A percentile compares a stretch with the other conserved stretches of the same genome.
Conservation (phyloP, 1,140 invertebrate species). For the Microplitis mediator region DNA sequence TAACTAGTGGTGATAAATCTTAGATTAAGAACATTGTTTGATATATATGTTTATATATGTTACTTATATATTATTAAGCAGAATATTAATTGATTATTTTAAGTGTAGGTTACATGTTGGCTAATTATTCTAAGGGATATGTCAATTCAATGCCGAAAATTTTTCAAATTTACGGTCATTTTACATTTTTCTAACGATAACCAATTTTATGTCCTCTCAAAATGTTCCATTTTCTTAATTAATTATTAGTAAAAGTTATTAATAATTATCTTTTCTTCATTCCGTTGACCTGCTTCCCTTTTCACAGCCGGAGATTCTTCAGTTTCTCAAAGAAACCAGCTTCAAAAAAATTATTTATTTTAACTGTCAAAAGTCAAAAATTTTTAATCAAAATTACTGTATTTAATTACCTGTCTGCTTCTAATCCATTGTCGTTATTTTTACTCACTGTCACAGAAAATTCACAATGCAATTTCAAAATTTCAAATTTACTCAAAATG, state of each 20-base stretch:
- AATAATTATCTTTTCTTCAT: neutral
- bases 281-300: neutral
- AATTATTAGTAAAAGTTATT: neutral
- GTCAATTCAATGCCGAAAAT: constrained; percentile 33
- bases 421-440: too few species aligned
- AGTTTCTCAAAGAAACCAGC: too few species aligned
- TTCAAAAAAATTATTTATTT: too few species aligned
- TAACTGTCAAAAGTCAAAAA: too few species aligned
- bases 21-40: constrained; percentile 22
- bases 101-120: neutral
- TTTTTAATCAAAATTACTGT: too few species aligned
- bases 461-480: too few species aligned
- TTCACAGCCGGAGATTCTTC: too few species aligned
- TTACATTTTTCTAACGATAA: neutral
- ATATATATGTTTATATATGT: too few species aligned
- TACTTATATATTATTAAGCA: neutral
- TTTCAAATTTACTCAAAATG: too few species aligned
- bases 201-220: neutral
- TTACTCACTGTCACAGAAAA: too few species aligned
- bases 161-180: neutral
- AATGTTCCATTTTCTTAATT: neutral
- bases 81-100: neutral
- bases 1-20: constrained; percentile 14
- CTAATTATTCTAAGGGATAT: constrained; percentile 37
- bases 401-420: too few species aligned